Evolutionary conservation across 2,888 invertebrate species (phyloP).

Genomic region (Morinoia aosen): DNA sequence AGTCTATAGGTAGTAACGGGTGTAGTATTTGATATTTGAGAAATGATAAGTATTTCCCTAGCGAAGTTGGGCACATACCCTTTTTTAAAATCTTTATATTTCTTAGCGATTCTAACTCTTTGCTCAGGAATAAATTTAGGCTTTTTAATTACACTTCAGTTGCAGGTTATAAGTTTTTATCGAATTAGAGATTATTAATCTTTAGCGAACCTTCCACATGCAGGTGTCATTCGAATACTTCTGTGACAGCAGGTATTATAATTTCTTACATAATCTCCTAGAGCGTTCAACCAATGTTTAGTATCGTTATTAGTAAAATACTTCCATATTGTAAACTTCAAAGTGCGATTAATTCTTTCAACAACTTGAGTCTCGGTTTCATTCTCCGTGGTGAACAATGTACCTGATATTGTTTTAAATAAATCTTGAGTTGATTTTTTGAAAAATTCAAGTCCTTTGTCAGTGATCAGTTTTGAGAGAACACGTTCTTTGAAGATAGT

Average conservation of each 20-base stretch:
- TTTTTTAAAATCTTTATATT: background rate
- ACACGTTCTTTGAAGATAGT: background rate
- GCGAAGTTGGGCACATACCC: background rate
- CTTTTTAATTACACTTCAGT: background rate
- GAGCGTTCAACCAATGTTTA: background rate
- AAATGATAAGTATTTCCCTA: background rate
- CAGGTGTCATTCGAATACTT: background rate
- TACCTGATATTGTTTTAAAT: background rate
- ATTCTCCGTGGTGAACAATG: slow-evolving; percentile 49
- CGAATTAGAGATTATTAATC: background rate
- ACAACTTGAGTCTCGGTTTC: slow-evolving; percentile 50
- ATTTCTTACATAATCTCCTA: background rate
- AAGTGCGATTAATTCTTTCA: background rate
- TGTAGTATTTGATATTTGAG: background rate
- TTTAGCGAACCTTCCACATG: background rate
- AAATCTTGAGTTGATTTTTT: slow-evolving; percentile 35
- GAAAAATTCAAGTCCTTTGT: slow-evolving; percentile 37
- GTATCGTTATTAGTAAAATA: background rate
- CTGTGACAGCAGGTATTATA: background rate
- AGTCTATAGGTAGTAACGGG: background rate
- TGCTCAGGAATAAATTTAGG: background rate
- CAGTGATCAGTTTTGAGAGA: background rate
- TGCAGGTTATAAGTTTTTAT: background rate
- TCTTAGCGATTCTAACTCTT: background rate
- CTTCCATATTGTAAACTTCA: background rate